Percentiles rank a stretch among this genome's conserved stretches.
These are phyloP conservation scores for Urechis unicinctus DNA, from an alignment of 2,888 invertebrate genomes.

Conservation along the genomic window DNA sequence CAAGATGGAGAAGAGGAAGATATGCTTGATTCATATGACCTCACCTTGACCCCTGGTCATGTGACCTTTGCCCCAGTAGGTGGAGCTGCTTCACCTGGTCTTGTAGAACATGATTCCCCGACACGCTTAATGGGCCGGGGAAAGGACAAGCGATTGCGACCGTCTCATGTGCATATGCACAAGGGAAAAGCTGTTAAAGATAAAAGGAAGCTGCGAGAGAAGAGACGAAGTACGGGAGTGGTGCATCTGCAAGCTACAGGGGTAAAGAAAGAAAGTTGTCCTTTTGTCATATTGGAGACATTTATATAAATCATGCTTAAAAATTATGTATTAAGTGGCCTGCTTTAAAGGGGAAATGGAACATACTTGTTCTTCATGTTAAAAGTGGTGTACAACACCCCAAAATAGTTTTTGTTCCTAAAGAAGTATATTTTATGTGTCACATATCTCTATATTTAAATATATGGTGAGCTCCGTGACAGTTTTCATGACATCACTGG, in stretches of 20 bases:
- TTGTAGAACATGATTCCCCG: slow-evolving; percentile 17
- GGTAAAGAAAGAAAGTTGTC: too few species aligned
- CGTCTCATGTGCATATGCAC: slow-evolving; percentile 55
- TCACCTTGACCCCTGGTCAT: background rate
- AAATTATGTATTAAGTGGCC: too few species aligned
- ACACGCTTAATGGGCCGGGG: slow-evolving; percentile 51
- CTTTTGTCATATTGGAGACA: too few species aligned
- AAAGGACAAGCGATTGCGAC: slow-evolving; percentile 46
- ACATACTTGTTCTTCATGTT: too few species aligned
- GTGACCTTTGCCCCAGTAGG: background rate
- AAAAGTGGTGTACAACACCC: too few species aligned
- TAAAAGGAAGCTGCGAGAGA: slow-evolving; percentile 58
- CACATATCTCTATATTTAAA: too few species aligned
- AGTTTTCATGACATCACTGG: too few species aligned
- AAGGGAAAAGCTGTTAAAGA: slow-evolving; percentile 58
- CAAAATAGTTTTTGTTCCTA: too few species aligned
- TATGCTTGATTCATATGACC: background rate
- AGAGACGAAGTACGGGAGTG: slow-evolving; percentile 58
- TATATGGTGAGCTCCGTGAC: too few species aligned
- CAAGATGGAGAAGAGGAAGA: slow-evolving; percentile 10
- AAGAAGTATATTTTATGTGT: too few species aligned
- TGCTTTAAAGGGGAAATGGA: too few species aligned
- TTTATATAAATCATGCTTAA: too few species aligned
- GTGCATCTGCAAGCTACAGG: slow-evolving; percentile 59
- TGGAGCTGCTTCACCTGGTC: background rate